Conservation (phyloP, 92 coral and sea anemone species). For the Chrysogorgia sp. region DNA sequence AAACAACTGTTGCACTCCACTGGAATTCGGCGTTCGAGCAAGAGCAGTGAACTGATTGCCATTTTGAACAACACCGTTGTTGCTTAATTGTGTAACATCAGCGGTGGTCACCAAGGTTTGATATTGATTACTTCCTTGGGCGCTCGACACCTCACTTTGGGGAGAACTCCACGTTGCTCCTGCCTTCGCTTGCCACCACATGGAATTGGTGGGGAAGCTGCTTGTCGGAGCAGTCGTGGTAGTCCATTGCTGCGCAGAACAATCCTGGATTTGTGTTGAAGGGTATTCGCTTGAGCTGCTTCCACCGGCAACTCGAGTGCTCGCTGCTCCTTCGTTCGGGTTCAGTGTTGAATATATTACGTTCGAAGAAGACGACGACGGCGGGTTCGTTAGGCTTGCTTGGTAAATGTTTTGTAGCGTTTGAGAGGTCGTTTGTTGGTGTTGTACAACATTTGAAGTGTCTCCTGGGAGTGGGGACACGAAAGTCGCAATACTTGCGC, state of each 20-base stretch:
- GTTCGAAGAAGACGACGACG: conserved; percentile 28
- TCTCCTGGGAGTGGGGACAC: conserved; percentile 59
- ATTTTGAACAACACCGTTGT: conserved; percentile 15
- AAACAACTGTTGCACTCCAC: conserved; percentile 10
- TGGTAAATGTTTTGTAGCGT: conserved; percentile 7
- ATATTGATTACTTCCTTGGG: conserved; percentile 81
- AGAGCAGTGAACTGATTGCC: conserved; percentile 26
- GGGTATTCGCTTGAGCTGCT: not conserved
- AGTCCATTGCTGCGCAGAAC: conserved; percentile 60
- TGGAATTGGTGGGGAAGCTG: conserved; percentile 43
- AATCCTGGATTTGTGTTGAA: not conserved
- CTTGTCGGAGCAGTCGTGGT: conserved; percentile 72
- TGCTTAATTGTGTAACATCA: not conserved
- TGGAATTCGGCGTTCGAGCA: conserved; percentile 5
- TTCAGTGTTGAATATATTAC: conserved; percentile 40
- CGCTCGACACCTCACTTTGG: conserved; percentile 70
- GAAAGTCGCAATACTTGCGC: conserved; percentile 63
- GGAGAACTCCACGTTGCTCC: conserved; percentile 67
- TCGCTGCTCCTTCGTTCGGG: conserved; percentile 19
- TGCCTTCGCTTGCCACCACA: conserved; percentile 88
- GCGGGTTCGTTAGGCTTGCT: conserved; percentile 19
- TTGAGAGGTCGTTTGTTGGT: conserved; percentile 16
- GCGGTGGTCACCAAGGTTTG: conserved; percentile 55
- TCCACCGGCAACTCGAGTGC: not conserved
- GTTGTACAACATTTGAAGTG: conserved; percentile 39